phyloP scores from a whole-genome alignment of 2,797 vertebrate genomes.

The Brachyrhaphis roseni region DNA sequence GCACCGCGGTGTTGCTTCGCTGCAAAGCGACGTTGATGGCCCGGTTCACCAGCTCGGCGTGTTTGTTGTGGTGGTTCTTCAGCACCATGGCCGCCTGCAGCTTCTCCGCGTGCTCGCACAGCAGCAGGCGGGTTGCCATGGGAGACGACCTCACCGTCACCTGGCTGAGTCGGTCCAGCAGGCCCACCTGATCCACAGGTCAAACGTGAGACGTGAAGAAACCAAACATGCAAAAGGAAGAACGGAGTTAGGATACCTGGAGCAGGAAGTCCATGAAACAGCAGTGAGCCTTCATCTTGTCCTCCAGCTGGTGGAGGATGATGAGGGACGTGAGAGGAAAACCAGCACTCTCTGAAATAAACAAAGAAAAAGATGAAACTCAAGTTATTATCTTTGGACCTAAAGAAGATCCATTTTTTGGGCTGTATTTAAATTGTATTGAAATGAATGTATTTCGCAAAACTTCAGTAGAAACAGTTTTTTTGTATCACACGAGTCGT shows the following conservation, averaged over 20 bases:
- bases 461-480: no score
- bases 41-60: slow-evolving; percentile 86
- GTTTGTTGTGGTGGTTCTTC: slow-evolving; percentile 91
- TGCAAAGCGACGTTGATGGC: slow-evolving; percentile 83
- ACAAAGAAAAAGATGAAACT: neutral
- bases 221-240: neutral
- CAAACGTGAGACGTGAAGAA: neutral
- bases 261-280: slow-evolving; percentile 95
- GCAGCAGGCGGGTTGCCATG: slow-evolving; percentile 88
- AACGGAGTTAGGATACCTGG: slow-evolving; percentile 75
- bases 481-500: no score
- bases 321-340: slow-evolving; percentile 94
- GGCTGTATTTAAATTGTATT: no score
- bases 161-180: slow-evolving; percentile 84
- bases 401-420: no score
- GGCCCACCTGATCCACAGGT: slow-evolving; percentile 81
- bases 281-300: slow-evolving; percentile 95
- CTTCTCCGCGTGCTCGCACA: slow-evolving; percentile 95
- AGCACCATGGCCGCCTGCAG: slow-evolving; percentile 89
- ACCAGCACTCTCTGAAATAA: slow-evolving; percentile 85
- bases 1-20: slow-evolving; percentile 77
- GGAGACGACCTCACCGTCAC: slow-evolving; percentile 75
- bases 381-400: no score
- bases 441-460: no score
- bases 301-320: slow-evolving; percentile 95